Percentiles rank a stretch among this genome's conserved stretches.
These are phyloP conservation scores for Listronotus bonariensis DNA, from an alignment of 1,140 invertebrate species.

Conservation along the genomic window DNA sequence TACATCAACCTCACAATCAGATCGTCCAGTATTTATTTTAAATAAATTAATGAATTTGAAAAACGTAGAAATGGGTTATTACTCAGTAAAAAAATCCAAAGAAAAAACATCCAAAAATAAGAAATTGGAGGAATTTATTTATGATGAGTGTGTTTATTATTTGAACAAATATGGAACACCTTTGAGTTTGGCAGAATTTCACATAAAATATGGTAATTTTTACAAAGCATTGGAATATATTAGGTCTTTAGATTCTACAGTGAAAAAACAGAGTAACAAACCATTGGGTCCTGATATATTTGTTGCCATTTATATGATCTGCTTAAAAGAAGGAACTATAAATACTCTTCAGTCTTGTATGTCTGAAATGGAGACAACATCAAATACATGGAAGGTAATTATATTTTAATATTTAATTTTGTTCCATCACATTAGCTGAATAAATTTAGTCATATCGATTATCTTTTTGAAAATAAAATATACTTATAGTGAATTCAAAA, in stretches of 20 bases:
- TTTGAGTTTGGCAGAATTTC: conserved; percentile 70
- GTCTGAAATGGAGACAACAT: conserved; percentile 63
- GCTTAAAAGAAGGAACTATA: conserved; percentile 66
- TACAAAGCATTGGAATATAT: conserved; percentile 66
- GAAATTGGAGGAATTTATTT: conserved; percentile 60
- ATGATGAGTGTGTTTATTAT: conserved; percentile 75
- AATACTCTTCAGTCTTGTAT: conserved; percentile 66
- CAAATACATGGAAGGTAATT: conserved; percentile 68
- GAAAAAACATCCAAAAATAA: conserved; percentile 10
- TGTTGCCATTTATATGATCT: conserved; percentile 72
- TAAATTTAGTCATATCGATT: no score
- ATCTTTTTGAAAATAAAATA: no score
- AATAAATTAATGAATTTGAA: conserved; percentile 57
- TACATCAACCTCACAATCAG: conserved; percentile 35
- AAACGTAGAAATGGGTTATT: conserved; percentile 53
- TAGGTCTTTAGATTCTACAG: conserved; percentile 5
- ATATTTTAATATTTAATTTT: background rate
- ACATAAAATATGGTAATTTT: conserved; percentile 67
- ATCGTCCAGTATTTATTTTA: conserved; percentile 55
- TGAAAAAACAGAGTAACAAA: conserved; percentile 57
- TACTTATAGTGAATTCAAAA: no score
- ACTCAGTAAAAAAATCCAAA: conserved; percentile 36
- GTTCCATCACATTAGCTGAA: no score
- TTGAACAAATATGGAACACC: conserved; percentile 72
- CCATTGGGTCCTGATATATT: conserved; percentile 69